Conservation (phyloP, 2,888 invertebrate species). For the Callyntrura sp. region DNA sequence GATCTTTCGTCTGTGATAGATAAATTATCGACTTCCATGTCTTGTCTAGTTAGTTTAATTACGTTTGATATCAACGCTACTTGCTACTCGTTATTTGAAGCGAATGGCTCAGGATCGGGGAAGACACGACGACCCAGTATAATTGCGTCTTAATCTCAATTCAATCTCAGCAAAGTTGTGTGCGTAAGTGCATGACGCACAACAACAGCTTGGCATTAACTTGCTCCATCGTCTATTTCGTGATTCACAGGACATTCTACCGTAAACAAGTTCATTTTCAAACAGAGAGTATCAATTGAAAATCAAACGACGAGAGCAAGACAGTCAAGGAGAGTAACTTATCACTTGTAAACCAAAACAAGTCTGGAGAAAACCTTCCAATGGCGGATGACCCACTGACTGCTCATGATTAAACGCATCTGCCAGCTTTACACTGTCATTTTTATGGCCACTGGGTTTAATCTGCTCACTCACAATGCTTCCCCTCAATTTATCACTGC, state of each 20-base stretch:
- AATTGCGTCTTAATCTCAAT: no score
- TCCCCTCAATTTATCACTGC: conserved; percentile 5
- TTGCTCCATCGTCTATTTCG: no score
- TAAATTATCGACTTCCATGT: no score
- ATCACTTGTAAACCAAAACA: conserved; percentile 43
- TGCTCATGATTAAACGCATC: conserved; percentile 32
- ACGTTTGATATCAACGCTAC: no score
- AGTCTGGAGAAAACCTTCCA: conserved; percentile 34
- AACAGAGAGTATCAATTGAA: conserved; percentile 5
- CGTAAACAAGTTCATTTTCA: conserved; percentile 3
- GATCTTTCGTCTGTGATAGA: no score
- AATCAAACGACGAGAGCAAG: conserved; percentile 23
- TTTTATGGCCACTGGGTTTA: conserved; percentile 9
- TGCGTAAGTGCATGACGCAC: no score
- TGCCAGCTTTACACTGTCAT: conserved; percentile 9
- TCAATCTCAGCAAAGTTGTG: no score
- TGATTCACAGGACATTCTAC: not conserved
- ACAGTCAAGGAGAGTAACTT: conserved; percentile 56
- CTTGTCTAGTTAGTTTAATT: no score
- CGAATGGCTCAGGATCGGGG: no score
- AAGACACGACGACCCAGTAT: no score
- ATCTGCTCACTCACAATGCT: not conserved
- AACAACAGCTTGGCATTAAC: no score
- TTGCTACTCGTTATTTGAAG: no score
- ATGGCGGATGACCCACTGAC: conserved; percentile 61